Evolutionary conservation across 1,140 invertebrate genomes (phyloP), one percentile per base, ranked within the genome.

Genomic region (Homalodisca vitripennis): DNA sequence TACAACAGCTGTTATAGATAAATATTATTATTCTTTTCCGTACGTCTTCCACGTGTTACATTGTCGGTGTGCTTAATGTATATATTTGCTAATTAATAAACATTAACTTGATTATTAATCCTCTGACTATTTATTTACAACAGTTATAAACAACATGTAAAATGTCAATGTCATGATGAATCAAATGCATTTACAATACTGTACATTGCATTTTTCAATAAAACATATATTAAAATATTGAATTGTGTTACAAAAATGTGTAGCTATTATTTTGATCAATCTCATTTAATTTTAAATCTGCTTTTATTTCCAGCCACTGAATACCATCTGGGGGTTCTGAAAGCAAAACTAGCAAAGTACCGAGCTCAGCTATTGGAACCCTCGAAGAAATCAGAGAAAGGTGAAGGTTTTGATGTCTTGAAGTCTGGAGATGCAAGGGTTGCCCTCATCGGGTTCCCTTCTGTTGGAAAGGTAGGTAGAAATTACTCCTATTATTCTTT

Each of bases 341-440:
- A 99, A 84, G 98, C 98, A 0, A 99, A 99, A 84, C 82, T 99
- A 78, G 98, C 98, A 0, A 99, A 99, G 79, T 99, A 98, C 77
- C 84, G 98, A 47, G 92, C 95, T 3, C 95, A 99, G 78, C 80
- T 99, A 17, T 79, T 99, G 31, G 97, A 99, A 79, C 97, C 97
- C 0, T 85, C 91, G 0, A 99, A 98, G 80, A 94, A 96, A 77
- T 91, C 92, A 34, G 94, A 97, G 76, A 99, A 98, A 80, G 98
- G 98, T 17, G 98, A 99, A 84, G 98, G 98, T 12, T 99, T 99
- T 82, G 98, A 99, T 90, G 98, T 99, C 14, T 85, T 99, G 73
- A 99, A 99, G 83, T 98, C 95, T 75, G 98, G 98, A 51, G 98
- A 99, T 92, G 98, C 98, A 3, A 85, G 98, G 78, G 95, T 99